These are phyloP conservation scores for Acanthopagrus latus DNA, from an alignment of 2,797 vertebrate genomes.

Conservation along the genomic window DNA sequence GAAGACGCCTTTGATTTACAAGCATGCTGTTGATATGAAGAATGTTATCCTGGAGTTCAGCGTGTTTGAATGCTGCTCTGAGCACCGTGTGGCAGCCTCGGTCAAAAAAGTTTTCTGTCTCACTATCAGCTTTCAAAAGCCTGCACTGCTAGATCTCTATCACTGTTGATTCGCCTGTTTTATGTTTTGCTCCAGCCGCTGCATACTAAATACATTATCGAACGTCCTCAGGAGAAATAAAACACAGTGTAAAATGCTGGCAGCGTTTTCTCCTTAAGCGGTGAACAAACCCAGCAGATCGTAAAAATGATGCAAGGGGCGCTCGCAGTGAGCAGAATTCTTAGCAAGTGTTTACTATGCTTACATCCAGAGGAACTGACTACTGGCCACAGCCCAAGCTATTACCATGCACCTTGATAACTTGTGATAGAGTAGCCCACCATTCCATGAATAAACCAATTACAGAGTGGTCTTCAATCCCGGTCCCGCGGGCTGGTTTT, in stretches of 20 bases:
- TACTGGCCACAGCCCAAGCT: conserved; percentile 37
- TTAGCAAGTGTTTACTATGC: conserved; percentile 37
- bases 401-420: conserved; percentile 71
- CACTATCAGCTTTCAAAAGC: conserved; percentile 18
- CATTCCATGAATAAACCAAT: conserved; percentile 72
- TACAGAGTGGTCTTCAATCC: conserved; percentile 65
- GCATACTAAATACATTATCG: conserved; percentile 66
- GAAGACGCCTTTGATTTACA: not conserved
- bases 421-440: conserved; percentile 59
- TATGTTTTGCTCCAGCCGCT: conserved; percentile 63
- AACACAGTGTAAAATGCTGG: conserved; percentile 60
- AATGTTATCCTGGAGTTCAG: not conserved
- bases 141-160: conserved; percentile 14
- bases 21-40: not conserved
- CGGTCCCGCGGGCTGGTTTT: conserved; percentile 46
- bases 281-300: conserved; percentile 60
- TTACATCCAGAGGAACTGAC: conserved; percentile 42
- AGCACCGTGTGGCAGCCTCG: conserved; percentile 13
- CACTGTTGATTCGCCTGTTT: conserved; percentile 46
- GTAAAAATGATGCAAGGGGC: conserved; percentile 67
- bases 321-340: conserved; percentile 49
- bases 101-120: not conserved
- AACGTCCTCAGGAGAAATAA: conserved; percentile 62
- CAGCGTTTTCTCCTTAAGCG: conserved; percentile 62
- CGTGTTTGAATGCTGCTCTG: not conserved